phyloP scores from a whole-genome alignment of 2,888 invertebrate species.

The Myathropa florea region DNA sequence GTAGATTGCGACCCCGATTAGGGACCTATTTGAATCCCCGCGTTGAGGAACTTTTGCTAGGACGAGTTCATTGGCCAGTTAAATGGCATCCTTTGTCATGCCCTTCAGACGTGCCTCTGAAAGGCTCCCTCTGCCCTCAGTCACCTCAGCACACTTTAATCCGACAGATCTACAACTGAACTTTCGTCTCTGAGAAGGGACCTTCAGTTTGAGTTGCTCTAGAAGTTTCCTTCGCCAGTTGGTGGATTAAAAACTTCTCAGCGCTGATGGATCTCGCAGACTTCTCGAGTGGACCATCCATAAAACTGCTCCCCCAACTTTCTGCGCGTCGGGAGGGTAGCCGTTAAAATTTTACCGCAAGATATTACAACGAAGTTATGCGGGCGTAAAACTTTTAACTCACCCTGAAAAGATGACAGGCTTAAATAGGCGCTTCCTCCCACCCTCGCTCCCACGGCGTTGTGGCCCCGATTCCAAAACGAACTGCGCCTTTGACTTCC shows the following conservation, averaged over 20 bases:
- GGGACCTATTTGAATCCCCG: slow-evolving; percentile 48
- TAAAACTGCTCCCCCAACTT: slow-evolving; percentile 10
- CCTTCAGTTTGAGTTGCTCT: not conserved
- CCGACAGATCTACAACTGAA: not conserved
- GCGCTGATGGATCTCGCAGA: not conserved
- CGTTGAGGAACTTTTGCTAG: not conserved
- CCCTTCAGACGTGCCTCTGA: not conserved
- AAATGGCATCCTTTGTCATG: slow-evolving; percentile 12
- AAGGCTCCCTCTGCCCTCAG: not conserved
- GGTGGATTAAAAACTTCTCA: not conserved
- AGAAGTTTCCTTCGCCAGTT: not conserved
- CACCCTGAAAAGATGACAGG: slow-evolving; percentile 27
- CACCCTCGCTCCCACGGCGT: not conserved
- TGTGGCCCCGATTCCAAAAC: too few relatives aligned
- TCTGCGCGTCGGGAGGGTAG: not conserved
- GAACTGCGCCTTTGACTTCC: not conserved
- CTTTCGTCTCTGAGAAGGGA: not conserved
- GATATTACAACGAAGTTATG: not conserved
- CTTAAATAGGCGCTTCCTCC: not conserved
- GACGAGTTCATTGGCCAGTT: slow-evolving; percentile 49
- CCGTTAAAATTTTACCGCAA: slow-evolving; percentile 28
- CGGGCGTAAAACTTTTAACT: slow-evolving; percentile 40
- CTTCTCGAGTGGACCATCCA: slow-evolving; percentile 6
- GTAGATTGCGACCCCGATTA: slow-evolving; percentile 24
- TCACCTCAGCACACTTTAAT: not conserved